These are phyloP conservation scores for Psophia crepitans DNA, from an alignment of 2,113 vertebrate genomes.

Conservation along the genomic window DNA sequence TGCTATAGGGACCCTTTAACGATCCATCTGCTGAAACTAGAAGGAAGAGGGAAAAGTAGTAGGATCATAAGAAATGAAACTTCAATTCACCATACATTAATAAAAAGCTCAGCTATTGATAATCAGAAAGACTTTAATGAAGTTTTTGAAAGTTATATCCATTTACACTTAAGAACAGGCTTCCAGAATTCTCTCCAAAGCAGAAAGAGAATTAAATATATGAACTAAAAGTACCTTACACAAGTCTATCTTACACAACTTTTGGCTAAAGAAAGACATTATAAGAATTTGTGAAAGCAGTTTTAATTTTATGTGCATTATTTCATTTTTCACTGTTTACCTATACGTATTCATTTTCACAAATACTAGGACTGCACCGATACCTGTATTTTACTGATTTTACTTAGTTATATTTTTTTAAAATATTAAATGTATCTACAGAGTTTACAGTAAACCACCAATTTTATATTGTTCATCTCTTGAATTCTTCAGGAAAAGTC, in stretches of 20 bases:
- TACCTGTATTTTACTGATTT: neutral
- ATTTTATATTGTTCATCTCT: neutral
- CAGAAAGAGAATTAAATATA: neutral
- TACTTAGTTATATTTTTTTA: neutral
- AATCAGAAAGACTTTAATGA: neutral
- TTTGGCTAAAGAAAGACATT: neutral
- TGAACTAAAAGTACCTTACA: neutral
- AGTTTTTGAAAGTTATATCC: neutral
- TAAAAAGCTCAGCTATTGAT: neutral
- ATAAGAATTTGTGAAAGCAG: neutral
- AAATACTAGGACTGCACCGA: neutral
- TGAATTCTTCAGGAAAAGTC: neutral
- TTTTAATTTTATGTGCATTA: neutral
- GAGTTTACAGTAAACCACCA: neutral
- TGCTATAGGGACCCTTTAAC: conserved; percentile 43
- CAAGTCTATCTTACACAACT: neutral
- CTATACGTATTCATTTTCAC: neutral
- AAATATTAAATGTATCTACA: neutral
- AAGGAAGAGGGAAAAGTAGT: neutral
- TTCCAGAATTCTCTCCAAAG: neutral
- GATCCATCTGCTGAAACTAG: conserved; percentile 34
- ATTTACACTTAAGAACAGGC: neutral
- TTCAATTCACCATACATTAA: neutral
- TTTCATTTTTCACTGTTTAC: neutral
- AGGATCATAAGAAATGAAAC: neutral